These are phyloP conservation scores for Himalopsyche anomala DNA, from an alignment of 2,888 invertebrate species.

Conservation along the genomic window DNA sequence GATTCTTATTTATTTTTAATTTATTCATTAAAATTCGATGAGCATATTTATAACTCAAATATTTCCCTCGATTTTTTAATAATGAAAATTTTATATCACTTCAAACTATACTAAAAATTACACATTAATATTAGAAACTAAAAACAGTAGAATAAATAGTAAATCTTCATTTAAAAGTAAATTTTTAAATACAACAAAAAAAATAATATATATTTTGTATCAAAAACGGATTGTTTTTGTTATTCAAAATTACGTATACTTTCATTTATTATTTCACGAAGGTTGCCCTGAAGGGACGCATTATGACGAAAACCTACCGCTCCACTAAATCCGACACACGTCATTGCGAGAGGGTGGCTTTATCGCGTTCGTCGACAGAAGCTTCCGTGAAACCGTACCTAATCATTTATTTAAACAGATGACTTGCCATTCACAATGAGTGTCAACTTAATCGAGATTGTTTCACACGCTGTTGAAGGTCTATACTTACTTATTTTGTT, in stretches of 20 bases:
- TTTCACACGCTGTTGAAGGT: conserved; percentile 22
- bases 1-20: too few species aligned
- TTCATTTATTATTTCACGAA: conserved; percentile 24
- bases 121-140: too few species aligned
- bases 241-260: neutral
- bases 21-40: too few species aligned
- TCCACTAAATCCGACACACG: neutral
- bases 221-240: neutral
- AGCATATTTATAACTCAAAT: too few species aligned
- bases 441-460: conserved; percentile 34
- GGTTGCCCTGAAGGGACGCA: conserved; percentile 3
- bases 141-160: too few species aligned
- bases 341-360: neutral
- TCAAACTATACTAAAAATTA: too few species aligned
- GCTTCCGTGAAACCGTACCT: conserved; percentile 22
- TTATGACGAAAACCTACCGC: conserved; percentile 23
- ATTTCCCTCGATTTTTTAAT: too few species aligned
- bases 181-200: neutral
- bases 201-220: neutral
- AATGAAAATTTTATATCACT: too few species aligned
- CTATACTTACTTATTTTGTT: conserved; percentile 22
- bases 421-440: conserved; percentile 30
- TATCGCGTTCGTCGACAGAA: conserved; percentile 14
- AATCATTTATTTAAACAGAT: conserved; percentile 34
- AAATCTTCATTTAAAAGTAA: too few species aligned